Conservation (phyloP, 2,888 invertebrate genomes). For the Shargacucullia verbasci region DNA sequence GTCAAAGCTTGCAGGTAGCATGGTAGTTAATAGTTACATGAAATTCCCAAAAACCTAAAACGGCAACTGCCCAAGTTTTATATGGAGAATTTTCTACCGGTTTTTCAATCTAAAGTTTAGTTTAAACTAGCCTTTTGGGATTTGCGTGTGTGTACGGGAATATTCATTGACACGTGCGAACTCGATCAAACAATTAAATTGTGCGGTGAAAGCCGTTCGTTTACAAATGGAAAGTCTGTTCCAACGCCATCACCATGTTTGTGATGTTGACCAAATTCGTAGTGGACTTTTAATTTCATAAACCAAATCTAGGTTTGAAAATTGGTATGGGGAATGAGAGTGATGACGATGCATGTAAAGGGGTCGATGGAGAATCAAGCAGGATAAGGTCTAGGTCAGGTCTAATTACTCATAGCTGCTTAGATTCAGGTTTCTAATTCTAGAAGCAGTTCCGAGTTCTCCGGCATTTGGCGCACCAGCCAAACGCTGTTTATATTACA, state of each 20-base stretch:
- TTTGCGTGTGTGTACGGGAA: not conserved
- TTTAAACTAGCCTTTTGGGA: not conserved
- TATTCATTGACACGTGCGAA: not conserved
- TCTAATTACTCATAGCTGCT: no score
- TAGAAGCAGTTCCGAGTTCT: no score
- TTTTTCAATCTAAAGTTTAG: constrained; percentile 1
- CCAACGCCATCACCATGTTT: not conserved
- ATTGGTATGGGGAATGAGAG: no score
- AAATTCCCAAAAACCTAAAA: not conserved
- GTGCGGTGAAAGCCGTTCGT: not conserved
- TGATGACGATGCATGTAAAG: no score
- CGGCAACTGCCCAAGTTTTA: not conserved
- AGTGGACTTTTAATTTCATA: no score
- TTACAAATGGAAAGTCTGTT: constrained; percentile 1
- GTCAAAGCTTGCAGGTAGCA: constrained; percentile 1
- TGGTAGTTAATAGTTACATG: not conserved
- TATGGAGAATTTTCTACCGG: not conserved
- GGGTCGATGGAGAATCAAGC: no score
- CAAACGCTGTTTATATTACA: no score
- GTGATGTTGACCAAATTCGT: no score
- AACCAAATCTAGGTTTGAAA: no score
- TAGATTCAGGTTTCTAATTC: no score
- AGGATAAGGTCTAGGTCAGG: no score
- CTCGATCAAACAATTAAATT: constrained; percentile 10
- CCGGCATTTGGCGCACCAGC: no score